Evolutionary conservation across 2,797 vertebrate genomes (phyloP).

Genomic region (Micromesistius poutassou): DNA sequence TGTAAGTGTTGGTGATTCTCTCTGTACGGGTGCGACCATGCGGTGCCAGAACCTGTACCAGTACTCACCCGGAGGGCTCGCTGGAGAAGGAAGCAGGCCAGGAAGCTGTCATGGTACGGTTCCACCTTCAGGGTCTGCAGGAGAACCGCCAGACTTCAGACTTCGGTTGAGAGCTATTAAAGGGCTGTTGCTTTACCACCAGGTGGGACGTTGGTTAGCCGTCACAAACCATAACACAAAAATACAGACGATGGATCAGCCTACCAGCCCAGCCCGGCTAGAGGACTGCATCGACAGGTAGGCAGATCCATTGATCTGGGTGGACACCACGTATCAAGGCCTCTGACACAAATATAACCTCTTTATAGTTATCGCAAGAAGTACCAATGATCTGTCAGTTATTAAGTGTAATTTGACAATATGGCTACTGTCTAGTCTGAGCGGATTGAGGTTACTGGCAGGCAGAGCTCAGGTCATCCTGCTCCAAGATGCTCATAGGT

Average conservation of each 20-base stretch:
- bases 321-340: not conserved
- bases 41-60: not conserved
- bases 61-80: slow-evolving; percentile 73
- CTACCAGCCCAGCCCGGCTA: not conserved
- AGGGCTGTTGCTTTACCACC: not conserved
- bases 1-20: not conserved
- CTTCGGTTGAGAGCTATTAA: not conserved
- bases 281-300: not conserved
- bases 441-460: not conserved
- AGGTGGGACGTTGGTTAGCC: not conserved
- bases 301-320: not conserved
- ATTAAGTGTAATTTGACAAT: no score
- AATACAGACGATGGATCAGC: not conserved
- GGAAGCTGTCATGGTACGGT: slow-evolving; percentile 77
- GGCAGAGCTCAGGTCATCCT: not conserved
- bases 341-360: not conserved
- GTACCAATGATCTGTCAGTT: not conserved
- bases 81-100: slow-evolving; percentile 74
- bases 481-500: no score
- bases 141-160: slow-evolving; percentile 4
- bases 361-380: not conserved
- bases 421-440: no score
- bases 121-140: slow-evolving; percentile 78
- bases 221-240: not conserved
- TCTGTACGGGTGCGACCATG: not conserved